Evolutionary conservation across 2,888 invertebrate genomes (phyloP).

Genomic region (Drosophila eohydei): DNA sequence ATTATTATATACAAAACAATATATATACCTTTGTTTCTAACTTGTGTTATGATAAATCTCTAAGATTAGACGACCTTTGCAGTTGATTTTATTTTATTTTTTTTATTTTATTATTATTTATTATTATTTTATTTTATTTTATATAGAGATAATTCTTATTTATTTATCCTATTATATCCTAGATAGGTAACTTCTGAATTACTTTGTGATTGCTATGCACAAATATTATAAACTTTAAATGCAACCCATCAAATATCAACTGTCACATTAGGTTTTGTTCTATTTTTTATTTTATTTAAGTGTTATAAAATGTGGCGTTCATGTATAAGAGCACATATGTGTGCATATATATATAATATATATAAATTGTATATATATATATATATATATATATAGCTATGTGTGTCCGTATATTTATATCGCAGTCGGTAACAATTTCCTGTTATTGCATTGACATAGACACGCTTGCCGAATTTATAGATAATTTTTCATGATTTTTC

Average conservation of each 20-base stretch:
- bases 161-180: no score
- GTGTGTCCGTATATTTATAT: conserved; percentile 45
- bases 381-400: neutral
- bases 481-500: conserved; percentile 77
- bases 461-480: conserved; percentile 75
- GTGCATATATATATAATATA: conserved; percentile 7
- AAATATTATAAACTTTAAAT: conserved; percentile 16
- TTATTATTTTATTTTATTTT: no score
- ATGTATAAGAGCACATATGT: neutral
- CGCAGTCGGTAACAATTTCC: conserved; percentile 62
- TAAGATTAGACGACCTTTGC: no score
- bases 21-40: no score
- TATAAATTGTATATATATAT: conserved; percentile 5
- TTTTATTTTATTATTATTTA: no score
- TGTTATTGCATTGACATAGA: conserved; percentile 47
- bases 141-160: no score
- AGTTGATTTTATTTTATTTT: no score
- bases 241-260: conserved; percentile 27
- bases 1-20: no score
- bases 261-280: conserved; percentile 46
- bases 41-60: no score
- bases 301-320: conserved; percentile 51
- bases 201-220: neutral
- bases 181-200: neutral
- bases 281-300: conserved; percentile 38